These are phyloP conservation scores for Gymnothorax reevesii DNA, from an alignment of 2,797 vertebrate species.

Conservation along the genomic window DNA sequence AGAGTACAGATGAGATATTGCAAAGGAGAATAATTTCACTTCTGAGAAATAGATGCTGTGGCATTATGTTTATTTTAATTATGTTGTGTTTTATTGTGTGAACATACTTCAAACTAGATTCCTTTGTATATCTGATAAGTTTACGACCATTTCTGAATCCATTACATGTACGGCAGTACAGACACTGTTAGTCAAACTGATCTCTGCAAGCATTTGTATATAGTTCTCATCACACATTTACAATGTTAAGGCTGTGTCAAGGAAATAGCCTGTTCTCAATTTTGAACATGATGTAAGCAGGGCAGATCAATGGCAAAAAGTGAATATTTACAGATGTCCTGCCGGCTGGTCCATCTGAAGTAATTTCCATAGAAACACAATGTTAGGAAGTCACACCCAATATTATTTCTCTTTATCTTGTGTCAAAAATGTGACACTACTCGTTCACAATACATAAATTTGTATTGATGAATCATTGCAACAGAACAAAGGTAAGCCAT, in stretches of 20 bases:
- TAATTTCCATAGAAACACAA: background rate
- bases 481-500: background rate
- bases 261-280: conserved; percentile 2
- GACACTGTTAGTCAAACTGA: background rate
- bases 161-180: background rate
- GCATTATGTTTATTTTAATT: conserved; percentile 6
- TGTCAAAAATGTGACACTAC: background rate
- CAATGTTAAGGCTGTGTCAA: background rate
- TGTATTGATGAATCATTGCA: background rate
- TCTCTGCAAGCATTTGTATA: background rate
- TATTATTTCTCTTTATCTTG: background rate
- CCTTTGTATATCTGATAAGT: background rate
- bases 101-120: conserved; percentile 9
- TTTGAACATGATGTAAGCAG: background rate
- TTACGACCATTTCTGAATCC: background rate
- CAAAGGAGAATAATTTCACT: background rate
- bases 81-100: background rate
- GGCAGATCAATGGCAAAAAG: background rate
- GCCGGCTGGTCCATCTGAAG: background rate
- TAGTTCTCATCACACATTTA: background rate
- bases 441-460: background rate
- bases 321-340: background rate
- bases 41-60: conserved; percentile 1
- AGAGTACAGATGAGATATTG: background rate
- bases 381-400: background rate